Base-by-base conservation (phyloP, 1,140 invertebrate species). In the Laodelphax striatellus region DNA sequence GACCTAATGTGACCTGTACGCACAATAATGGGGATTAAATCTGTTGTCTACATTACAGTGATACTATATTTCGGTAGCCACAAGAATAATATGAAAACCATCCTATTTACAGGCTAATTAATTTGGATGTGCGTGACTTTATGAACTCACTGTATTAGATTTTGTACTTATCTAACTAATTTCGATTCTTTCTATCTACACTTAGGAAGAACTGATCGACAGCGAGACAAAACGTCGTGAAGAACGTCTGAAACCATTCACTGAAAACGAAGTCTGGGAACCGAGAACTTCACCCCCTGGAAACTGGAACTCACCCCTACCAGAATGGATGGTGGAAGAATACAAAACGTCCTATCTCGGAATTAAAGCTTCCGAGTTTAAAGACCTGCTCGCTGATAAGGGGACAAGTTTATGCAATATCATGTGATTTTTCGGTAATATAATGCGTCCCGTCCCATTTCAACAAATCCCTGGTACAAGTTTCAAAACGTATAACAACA, bases 251-350 rank as follows among this genome's bases (percentile, higher is more conserved):
- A 69, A 70, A 42, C 76, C 79, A 0, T 87, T 92, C 70, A 81
- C 80, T 63, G 68, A 66, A 14, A 94, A 94, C 73, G 76, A 86
- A 69, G 78, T 85, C 16, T 94, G 91, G 92, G 75, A 82, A 65
- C 85, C 81, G 68, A 76, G 91, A 53, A 75, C 79, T n/a, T 64
- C 74, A 57, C 90, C 90, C 8, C 90, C 90, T 5, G 69, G 73
- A 61, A 82, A 91, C 70, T 94, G 90, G 90, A 80, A 82, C 63
- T 77, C 76, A 60, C 86, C 87, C 5, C 70, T 94, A 62, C 90
- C 90, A 6, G 80, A 87, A 21, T 85, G 83, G 80, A 74, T 90
- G 68, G 66, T 73, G 19, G 79, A 88, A 65, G 74, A 80, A 67
- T 80, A 84, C 63, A 75, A 85, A 65, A 76, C 79, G 59, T 80